phyloP scores from a whole-genome alignment of 2,113 vertebrate species.

The Vicugna pacos region DNA sequence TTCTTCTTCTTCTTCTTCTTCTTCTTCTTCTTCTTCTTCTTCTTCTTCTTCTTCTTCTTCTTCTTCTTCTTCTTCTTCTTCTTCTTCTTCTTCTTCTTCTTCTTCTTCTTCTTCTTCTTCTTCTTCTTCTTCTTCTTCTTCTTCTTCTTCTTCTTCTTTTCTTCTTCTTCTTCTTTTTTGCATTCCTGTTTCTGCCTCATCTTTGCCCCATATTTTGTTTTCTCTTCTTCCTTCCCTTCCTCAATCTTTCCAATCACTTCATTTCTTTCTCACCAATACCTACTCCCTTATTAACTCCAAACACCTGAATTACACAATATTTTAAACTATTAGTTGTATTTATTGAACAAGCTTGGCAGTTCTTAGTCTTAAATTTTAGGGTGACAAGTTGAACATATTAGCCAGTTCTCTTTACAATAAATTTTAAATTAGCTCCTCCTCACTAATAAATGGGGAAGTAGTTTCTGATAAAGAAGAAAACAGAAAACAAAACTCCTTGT shows the following conservation, averaged over 20 bases:
- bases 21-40: background rate
- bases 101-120: background rate
- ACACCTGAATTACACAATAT: background rate
- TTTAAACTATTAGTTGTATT: background rate
- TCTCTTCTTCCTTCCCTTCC: background rate
- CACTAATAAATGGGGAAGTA: background rate
- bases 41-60: background rate
- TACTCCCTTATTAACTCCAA: background rate
- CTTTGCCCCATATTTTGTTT: background rate
- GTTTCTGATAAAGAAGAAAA: constrained; percentile 34
- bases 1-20: background rate
- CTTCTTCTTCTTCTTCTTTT: background rate
- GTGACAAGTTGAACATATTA: background rate
- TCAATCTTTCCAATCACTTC: background rate
- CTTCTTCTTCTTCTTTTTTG: background rate
- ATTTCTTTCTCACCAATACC: background rate
- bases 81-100: background rate
- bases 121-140: background rate
- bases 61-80: background rate
- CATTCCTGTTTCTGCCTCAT: background rate
- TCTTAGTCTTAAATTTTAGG: background rate
- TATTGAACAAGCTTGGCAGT: background rate
- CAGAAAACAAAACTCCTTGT: background rate
- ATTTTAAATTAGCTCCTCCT: background rate
- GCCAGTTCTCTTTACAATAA: constrained; percentile 24